These are phyloP conservation scores for Dryobates pubescens DNA, from an alignment of 2,797 vertebrate genomes.

Conservation along the genomic window DNA sequence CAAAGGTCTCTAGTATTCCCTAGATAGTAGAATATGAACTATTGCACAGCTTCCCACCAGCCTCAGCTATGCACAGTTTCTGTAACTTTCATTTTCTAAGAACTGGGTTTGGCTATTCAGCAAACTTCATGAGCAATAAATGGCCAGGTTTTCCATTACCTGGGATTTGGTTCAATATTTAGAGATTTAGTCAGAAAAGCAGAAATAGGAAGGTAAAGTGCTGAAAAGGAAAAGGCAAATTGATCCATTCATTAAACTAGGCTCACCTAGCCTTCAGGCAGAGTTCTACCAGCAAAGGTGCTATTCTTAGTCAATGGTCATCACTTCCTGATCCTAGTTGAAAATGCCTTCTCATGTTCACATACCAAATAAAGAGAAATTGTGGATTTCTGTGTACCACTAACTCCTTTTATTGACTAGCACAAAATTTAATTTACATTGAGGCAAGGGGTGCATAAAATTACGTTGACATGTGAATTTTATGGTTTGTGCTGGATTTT, in stretches of 20 bases:
- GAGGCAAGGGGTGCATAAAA: neutral
- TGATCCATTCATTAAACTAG: neutral
- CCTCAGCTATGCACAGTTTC: neutral
- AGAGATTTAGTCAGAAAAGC: neutral
- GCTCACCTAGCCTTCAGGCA: neutral
- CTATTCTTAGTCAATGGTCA: neutral
- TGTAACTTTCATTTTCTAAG: neutral
- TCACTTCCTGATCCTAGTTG: neutral
- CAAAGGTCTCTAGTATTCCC: neutral
- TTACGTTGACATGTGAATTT: neutral
- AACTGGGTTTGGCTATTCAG: neutral
- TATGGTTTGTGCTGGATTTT: neutral
- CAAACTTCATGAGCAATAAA: neutral
- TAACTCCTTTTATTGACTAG: neutral
- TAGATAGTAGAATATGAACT: neutral
- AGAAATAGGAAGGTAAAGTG: neutral
- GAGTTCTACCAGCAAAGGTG: neutral
- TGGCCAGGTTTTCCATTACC: neutral
- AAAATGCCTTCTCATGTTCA: neutral
- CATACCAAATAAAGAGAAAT: neutral
- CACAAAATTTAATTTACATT: neutral
- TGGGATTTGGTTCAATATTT: neutral
- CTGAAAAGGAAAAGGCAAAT: neutral
- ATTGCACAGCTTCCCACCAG: neutral
- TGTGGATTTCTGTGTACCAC: neutral